Percentiles rank a stretch among this genome's conserved stretches.
These are phyloP conservation scores for Hyposoter didymator DNA, from an alignment of 2,888 invertebrate genomes.

Conservation along the genomic window DNA sequence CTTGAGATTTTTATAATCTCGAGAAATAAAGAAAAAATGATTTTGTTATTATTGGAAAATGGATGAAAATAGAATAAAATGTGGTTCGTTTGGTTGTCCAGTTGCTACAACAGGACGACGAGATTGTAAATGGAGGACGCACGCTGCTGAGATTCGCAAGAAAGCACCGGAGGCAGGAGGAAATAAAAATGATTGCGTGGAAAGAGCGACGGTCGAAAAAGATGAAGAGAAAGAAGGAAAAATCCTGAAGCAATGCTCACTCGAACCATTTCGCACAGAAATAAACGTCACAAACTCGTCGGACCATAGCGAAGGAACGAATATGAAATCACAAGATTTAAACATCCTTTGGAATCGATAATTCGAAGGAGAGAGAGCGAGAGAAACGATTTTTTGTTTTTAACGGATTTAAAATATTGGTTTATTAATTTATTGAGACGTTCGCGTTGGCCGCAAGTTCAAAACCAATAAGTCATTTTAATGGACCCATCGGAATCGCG, in stretches of 20 bases:
- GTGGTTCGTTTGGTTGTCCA: slow-evolving; percentile 81
- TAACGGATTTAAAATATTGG: background rate
- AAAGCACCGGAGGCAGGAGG: background rate
- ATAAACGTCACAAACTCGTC: slow-evolving; percentile 6
- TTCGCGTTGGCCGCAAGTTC: slow-evolving; percentile 66
- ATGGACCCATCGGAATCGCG: slow-evolving; percentile 91
- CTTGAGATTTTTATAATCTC: too few species aligned
- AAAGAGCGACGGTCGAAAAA: background rate
- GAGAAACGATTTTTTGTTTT: background rate
- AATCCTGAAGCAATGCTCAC: slow-evolving; percentile 30
- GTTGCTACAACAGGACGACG: slow-evolving; percentile 94
- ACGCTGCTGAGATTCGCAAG: background rate
- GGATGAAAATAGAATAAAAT: background rate
- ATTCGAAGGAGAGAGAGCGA: background rate
- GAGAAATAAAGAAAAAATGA: background rate
- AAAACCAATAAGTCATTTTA: slow-evolving; percentile 96
- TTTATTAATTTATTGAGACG: slow-evolving; percentile 3
- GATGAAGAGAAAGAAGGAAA: background rate
- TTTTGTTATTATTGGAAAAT: background rate
- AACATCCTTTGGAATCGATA: background rate
- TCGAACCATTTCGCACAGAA: slow-evolving; percentile 21
- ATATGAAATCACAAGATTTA: background rate
- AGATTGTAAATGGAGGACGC: slow-evolving; percentile 86
- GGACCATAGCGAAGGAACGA: background rate
- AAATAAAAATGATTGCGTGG: background rate